phyloP scores from a whole-genome alignment of 2,797 vertebrate genomes.

The Pristis pectinata region DNA sequence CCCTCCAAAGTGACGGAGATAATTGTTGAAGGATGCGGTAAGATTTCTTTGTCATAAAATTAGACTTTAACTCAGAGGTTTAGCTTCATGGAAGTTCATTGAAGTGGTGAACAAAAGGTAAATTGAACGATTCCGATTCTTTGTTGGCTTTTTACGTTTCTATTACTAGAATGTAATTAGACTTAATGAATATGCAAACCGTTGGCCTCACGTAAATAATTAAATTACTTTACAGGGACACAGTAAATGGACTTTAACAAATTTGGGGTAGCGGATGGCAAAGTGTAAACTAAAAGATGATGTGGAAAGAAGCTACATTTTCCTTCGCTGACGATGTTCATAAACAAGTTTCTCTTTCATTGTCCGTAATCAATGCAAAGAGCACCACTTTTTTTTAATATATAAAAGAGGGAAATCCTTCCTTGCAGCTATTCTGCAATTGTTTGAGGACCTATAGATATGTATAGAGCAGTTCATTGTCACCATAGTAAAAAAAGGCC shows the following conservation, averaged over 20 bases:
- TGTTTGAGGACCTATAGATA: slow-evolving; percentile 33
- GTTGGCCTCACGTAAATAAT: slow-evolving; percentile 29
- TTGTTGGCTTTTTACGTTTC: slow-evolving; percentile 59
- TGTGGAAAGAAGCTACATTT: not conserved
- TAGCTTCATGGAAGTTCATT: slow-evolving; percentile 56
- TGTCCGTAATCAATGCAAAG: not conserved
- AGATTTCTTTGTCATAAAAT: slow-evolving; percentile 59
- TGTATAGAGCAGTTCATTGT: slow-evolving; percentile 31
- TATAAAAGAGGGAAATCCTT: not conserved
- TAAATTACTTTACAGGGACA: slow-evolving; percentile 11
- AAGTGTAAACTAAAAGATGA: slow-evolving; percentile 19
- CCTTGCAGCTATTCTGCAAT: slow-evolving; percentile 30
- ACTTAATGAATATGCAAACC: slow-evolving; percentile 61
- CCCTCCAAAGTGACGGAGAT: slow-evolving; percentile 43
- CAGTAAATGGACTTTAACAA: slow-evolving; percentile 27
- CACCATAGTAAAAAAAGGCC: slow-evolving; percentile 54
- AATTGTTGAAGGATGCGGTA: slow-evolving; percentile 52
- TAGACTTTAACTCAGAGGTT: slow-evolving; percentile 53
- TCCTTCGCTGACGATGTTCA: not conserved
- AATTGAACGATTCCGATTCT: slow-evolving; percentile 59
- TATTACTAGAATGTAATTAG: slow-evolving; percentile 64
- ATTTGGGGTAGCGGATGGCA: not conserved
- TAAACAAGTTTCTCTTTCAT: slow-evolving; percentile 1
- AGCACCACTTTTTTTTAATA: not conserved
- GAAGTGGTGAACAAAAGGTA: slow-evolving; percentile 58